Conservation (phyloP, 2,113 vertebrate species). For the Chrysochloris asiatica region DNA sequence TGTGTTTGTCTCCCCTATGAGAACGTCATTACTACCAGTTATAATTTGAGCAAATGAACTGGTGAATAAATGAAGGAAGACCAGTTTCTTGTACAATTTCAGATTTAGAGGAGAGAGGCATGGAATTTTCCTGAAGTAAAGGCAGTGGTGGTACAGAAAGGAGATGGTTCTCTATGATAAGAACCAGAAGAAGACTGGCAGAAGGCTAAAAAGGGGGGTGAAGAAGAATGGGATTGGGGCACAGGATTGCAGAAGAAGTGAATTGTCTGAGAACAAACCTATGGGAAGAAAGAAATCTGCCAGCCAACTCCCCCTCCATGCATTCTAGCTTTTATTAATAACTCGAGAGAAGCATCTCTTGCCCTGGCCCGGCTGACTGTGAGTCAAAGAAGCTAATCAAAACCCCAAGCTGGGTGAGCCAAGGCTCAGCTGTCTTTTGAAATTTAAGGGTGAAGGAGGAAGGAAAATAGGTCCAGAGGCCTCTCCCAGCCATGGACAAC, state of each 20-base stretch:
- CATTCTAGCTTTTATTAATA: slow-evolving; percentile 13
- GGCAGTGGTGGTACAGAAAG: fast-evolving
- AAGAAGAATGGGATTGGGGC: too few species aligned
- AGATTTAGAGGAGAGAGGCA: not conserved
- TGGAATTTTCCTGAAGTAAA: not conserved
- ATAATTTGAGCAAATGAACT: not conserved
- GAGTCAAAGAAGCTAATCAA: not conserved
- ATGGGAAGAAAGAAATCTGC: not conserved
- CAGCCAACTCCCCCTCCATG: not conserved
- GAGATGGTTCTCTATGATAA: not conserved
- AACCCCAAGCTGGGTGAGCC: slow-evolving; percentile 44
- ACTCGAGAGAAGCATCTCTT: not conserved
- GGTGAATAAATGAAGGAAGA: not conserved
- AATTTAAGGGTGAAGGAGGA: slow-evolving; percentile 1
- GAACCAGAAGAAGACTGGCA: not conserved
- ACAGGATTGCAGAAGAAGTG: not conserved
- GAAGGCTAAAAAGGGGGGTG: not conserved
- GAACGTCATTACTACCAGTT: not conserved
- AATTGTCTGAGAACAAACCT: not conserved
- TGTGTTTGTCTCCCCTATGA: not conserved
- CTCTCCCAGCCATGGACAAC: slow-evolving; percentile 41
- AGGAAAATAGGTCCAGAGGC: slow-evolving; percentile 39
- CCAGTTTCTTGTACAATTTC: not conserved
- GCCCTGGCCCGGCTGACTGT: slow-evolving; percentile 33
- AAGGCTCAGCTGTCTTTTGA: slow-evolving; percentile 30